Conservation (phyloP, 1,140 invertebrate species). For the Fopius arisanus region DNA sequence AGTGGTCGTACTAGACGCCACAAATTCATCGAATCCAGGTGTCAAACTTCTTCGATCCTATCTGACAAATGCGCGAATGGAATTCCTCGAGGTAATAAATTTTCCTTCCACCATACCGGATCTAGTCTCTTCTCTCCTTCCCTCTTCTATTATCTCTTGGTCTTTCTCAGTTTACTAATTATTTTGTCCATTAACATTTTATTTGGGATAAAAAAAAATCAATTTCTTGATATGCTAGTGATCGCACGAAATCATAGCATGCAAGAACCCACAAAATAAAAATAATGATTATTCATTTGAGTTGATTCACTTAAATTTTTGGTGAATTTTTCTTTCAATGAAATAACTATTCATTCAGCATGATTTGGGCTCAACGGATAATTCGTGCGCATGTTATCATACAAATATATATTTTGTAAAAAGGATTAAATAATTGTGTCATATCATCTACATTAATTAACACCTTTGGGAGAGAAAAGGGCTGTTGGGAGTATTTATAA, state of each 20-base stretch:
- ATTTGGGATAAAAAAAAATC: constrained; percentile 25
- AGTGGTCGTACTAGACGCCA: constrained; percentile 60
- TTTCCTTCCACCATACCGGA: neutral
- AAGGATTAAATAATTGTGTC: neutral
- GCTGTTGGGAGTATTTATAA: neutral
- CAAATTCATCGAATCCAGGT: constrained; percentile 62
- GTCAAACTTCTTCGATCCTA: constrained; percentile 60
- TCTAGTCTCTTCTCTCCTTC: neutral
- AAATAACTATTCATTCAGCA: neutral
- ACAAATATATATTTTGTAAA: constrained; percentile 6
- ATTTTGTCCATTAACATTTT: constrained; percentile 30
- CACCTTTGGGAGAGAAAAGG: neutral
- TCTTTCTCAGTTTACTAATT: constrained; percentile 3
- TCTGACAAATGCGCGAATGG: constrained; percentile 54
- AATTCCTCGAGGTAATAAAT: constrained; percentile 60
- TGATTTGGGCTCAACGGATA: constrained; percentile 4
- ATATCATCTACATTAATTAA: constrained; percentile 7
- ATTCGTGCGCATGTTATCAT: neutral
- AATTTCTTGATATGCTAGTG: constrained; percentile 45
- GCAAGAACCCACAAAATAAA: constrained; percentile 28
- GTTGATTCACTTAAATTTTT: neutral
- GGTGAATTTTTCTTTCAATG: neutral
- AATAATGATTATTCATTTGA: neutral
- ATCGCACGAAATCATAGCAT: constrained; percentile 56
- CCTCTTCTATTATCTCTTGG: neutral